Base-by-base conservation (phyloP, 2,113 vertebrate genomes). In the Chlamydotis undulata region DNA sequence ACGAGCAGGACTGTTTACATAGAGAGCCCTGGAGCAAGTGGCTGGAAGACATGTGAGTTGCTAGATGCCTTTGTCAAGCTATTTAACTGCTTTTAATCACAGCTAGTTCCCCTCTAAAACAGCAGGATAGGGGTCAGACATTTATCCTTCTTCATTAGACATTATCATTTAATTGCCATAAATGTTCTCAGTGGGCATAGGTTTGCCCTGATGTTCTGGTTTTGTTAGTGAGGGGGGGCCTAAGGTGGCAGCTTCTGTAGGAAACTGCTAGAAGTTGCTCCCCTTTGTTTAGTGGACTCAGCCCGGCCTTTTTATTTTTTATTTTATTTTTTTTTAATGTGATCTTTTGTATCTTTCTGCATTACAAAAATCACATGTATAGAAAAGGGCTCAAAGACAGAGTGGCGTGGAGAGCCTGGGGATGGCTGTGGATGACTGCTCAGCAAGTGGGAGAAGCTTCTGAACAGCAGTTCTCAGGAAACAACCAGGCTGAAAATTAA, bases 401-500 rank as follows among this genome's bases (percentile, higher is more conserved):
- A 6, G 49, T 73, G 3, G 24, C 78, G 53, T 43, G 24, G 24
- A 49, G 60, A 85, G 57, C 37, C 43, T 45, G 37, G 25, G 53
- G 56, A 39, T 68, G 29, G 26, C 39, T 79, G 33, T 74, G 83
- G 50, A 17, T 68, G 50, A 55, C 73, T 52, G 7, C 24, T 63
- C 12, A 61, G 61, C 21, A 81, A 77, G 33, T n/a, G n/a, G 49
- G 37, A 84, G 68, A 92, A 87, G 43, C 60, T 67, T 53, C 56
- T 86, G 55, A 90, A n/a, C 60, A 79, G 63, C 22, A 55, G 14
- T 63, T 89, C 43, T 98, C 98, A 98, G 98, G 98, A 97, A 99
- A 99, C 60, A 98, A 98, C 60, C 98, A 98, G 70, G 98, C 98
- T 87, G 98, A 98, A 98, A 98, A 99, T 97, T 98, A 98, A 98